These are phyloP conservation scores for Callipepla californica DNA, from an alignment of 2,113 vertebrate species.

Conservation along the genomic window DNA sequence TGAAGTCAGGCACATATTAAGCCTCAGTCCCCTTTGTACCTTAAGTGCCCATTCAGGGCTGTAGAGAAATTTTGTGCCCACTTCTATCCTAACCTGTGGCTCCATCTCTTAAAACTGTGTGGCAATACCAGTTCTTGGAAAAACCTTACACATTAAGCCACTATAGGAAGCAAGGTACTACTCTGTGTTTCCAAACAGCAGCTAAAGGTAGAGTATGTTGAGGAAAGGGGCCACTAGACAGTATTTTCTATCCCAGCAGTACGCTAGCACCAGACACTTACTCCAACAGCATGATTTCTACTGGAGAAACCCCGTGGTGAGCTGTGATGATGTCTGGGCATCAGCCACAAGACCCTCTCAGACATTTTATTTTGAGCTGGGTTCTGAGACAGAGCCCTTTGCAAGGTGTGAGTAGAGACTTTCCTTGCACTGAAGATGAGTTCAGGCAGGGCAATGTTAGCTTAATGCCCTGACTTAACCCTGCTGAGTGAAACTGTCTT, in stretches of 20 bases:
- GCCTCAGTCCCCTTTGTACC: background rate
- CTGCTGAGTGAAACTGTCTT: background rate
- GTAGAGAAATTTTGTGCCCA: background rate
- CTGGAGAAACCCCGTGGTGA: rapidly evolving
- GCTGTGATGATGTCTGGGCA: background rate
- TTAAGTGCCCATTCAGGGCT: background rate
- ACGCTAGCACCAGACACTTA: background rate
- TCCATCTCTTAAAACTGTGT: background rate
- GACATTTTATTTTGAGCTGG: background rate
- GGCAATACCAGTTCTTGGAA: background rate
- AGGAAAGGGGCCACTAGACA: background rate
- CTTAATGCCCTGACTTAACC: background rate
- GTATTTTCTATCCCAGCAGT: background rate
- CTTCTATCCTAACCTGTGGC: background rate
- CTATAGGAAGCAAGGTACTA: background rate
- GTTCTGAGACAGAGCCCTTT: background rate
- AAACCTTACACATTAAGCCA: background rate
- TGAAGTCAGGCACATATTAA: background rate
- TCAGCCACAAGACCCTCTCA: background rate
- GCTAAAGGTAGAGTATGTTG: background rate
- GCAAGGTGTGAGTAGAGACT: background rate
- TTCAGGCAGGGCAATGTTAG: background rate
- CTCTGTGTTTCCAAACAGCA: background rate
- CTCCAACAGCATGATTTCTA: rapidly evolving
- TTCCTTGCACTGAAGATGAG: background rate